phyloP scores from a whole-genome alignment of 2,888 invertebrate genomes.

The Mesorhabditis spiculigera region DNA sequence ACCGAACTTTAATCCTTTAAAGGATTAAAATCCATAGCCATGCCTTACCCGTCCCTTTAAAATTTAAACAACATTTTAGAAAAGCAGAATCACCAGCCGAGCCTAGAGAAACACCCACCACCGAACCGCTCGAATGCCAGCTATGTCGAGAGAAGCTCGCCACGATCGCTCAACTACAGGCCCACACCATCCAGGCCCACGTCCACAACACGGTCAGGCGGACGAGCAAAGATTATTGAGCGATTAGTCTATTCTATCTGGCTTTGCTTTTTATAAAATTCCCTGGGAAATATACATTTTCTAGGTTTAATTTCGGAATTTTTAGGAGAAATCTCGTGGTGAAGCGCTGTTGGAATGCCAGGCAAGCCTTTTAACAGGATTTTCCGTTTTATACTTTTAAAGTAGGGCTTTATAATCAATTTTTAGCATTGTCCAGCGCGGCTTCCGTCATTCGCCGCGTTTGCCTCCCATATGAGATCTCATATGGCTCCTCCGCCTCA shows the following conservation, averaged over 20 bases:
- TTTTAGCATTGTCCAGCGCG: background rate
- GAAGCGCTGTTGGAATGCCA: too few relatives aligned
- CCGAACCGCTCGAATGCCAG: background rate
- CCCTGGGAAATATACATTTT: too few relatives aligned
- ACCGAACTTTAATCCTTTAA: background rate
- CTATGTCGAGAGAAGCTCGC: background rate
- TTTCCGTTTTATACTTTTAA: too few relatives aligned
- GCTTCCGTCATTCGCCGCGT: background rate
- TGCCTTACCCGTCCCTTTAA: too few relatives aligned
- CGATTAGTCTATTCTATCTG: background rate
- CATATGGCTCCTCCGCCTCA: background rate
- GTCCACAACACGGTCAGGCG: background rate
- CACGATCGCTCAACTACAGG: background rate
- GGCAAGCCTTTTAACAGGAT: too few relatives aligned
- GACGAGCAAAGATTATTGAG: background rate
- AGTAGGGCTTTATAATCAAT: background rate
- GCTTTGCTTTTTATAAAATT: too few relatives aligned
- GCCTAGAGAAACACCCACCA: too few relatives aligned
- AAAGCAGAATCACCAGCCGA: too few relatives aligned
- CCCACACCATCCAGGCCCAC: background rate
- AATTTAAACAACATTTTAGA: too few relatives aligned
- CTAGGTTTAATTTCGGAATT: too few relatives aligned
- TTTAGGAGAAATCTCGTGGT: too few relatives aligned
- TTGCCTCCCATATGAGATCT: slow-evolving; percentile 1
- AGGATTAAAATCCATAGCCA: background rate